These are phyloP conservation scores for Tetranychus piercei DNA, from an alignment of 2,888 invertebrate species.

Conservation along the genomic window DNA sequence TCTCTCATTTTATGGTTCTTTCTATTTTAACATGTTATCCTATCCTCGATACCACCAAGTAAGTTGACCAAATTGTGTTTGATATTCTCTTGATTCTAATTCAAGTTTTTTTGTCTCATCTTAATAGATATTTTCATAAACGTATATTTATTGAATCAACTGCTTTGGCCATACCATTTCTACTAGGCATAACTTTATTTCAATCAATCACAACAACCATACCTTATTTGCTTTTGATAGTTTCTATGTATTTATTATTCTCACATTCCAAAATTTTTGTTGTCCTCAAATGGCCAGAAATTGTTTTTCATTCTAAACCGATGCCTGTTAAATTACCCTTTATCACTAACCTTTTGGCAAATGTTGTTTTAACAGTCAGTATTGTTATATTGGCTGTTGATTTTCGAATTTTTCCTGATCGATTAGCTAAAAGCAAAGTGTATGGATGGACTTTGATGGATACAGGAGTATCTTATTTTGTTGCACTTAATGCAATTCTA, in stretches of 20 bases:
- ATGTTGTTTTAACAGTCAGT: slow-evolving; percentile 34
- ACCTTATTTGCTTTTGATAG: slow-evolving; percentile 11
- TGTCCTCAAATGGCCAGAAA: background rate
- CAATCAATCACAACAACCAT: slow-evolving; percentile 5
- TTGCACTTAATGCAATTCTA: slow-evolving; percentile 50
- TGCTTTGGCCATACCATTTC: slow-evolving; percentile 14
- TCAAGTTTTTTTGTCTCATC: background rate
- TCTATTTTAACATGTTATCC: background rate
- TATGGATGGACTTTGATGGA: slow-evolving; percentile 86
- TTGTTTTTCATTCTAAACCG: slow-evolving; percentile 4
- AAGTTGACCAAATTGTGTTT: background rate
- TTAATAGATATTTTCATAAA: background rate
- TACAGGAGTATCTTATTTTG: slow-evolving; percentile 72
- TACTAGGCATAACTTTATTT: slow-evolving; percentile 14
- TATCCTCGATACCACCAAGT: background rate
- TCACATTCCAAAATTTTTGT: background rate
- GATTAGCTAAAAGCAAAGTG: slow-evolving; percentile 66
- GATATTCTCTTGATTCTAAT: background rate
- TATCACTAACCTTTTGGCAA: slow-evolving; percentile 30
- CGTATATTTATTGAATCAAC: slow-evolving; percentile 9
- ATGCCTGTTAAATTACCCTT: slow-evolving; percentile 7
- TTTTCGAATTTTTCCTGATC: slow-evolving; percentile 62
- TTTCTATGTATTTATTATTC: slow-evolving; percentile 11
- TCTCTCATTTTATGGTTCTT: background rate
- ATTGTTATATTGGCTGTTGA: slow-evolving; percentile 83